These are phyloP conservation scores for Gymnoscelis rufifasciata DNA, from an alignment of 2,888 invertebrate species.

Conservation along the genomic window DNA sequence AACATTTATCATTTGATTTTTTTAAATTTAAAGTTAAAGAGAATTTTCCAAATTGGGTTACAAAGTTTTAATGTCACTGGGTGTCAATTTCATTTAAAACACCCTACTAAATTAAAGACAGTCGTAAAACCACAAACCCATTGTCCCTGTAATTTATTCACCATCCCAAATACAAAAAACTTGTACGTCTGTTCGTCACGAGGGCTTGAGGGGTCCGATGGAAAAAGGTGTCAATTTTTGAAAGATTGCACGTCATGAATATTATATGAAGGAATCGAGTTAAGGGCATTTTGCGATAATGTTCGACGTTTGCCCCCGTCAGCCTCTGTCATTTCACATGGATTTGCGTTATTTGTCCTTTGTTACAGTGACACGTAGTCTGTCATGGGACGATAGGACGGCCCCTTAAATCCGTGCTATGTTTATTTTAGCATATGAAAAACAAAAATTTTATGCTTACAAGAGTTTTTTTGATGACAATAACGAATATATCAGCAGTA, in stretches of 20 bases:
- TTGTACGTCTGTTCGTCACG: slow-evolving; percentile 64
- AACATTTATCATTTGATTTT: too few relatives aligned
- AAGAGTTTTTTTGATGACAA: not conserved
- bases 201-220: slow-evolving; percentile 49
- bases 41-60: too few relatives aligned
- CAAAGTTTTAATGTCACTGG: not conserved
- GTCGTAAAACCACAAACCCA: slow-evolving; percentile 47
- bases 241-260: slow-evolving; percentile 79
- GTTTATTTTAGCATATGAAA: slow-evolving; percentile 30
- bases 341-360: slow-evolving; percentile 63
- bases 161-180: slow-evolving; percentile 69
- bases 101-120: slow-evolving; percentile 47
- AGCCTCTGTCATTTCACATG: slow-evolving; percentile 76
- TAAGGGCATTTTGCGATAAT: slow-evolving; percentile 78
- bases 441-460: not conserved
- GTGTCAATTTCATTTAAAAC: slow-evolving; percentile 31
- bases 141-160: slow-evolving; percentile 74
- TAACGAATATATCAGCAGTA: too few relatives aligned
- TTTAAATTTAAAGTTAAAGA: too few relatives aligned
- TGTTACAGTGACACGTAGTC: slow-evolving; percentile 74
- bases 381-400: slow-evolving; percentile 58
- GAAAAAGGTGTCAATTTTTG: slow-evolving; percentile 78
- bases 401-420: slow-evolving; percentile 44
- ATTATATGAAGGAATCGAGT: slow-evolving; percentile 78
- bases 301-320: slow-evolving; percentile 71